Evolutionary conservation across 2,797 vertebrate species (phyloP).

Genomic region (Denticeps clupeoides): DNA sequence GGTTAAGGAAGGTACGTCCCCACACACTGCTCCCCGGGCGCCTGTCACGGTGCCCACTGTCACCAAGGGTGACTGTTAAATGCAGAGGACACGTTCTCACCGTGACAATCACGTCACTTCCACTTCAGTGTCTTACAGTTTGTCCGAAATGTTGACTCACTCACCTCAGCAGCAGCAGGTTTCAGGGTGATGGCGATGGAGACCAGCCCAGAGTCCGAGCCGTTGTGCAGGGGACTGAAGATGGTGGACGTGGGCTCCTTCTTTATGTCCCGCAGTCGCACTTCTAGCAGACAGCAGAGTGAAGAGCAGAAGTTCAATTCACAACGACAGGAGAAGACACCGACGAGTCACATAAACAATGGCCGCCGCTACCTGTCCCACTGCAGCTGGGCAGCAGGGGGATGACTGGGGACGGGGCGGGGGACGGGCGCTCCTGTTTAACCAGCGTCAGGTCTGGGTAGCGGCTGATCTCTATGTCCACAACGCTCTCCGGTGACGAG

Average conservation of each 20-base stretch:
- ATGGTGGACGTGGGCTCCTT: conserved; percentile 71
- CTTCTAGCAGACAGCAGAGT: conserved; percentile 40
- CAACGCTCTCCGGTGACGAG: conserved; percentile 93
- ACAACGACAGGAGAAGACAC: not conserved
- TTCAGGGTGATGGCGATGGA: conserved; percentile 96
- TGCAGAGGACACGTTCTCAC: not conserved
- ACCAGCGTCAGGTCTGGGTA: conserved; percentile 87
- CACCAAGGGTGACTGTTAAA: too few relatives aligned
- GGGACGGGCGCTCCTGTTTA: conserved; percentile 85
- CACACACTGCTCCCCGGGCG: too few relatives aligned
- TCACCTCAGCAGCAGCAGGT: conserved; percentile 91
- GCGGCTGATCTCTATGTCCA: conserved; percentile 86
- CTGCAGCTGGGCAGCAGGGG: conserved; percentile 83
- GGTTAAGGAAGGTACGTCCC: too few relatives aligned
- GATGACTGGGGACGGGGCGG: conserved; percentile 82
- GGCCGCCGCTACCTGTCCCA: conserved; percentile 70
- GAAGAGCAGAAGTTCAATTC: not conserved
- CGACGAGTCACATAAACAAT: not conserved
- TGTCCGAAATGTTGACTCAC: not conserved
- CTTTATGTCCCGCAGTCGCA: conserved; percentile 80
- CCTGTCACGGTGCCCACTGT: too few relatives aligned
- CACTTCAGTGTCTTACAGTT: not conserved
- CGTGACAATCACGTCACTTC: not conserved
- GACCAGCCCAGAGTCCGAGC: conserved; percentile 83
- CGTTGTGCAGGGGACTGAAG: conserved; percentile 69